Percentiles rank a stretch among this genome's conserved stretches.
Conservation (phyloP, 2,113 vertebrate species). For the Chaetorhynchus papuensis region DNA sequence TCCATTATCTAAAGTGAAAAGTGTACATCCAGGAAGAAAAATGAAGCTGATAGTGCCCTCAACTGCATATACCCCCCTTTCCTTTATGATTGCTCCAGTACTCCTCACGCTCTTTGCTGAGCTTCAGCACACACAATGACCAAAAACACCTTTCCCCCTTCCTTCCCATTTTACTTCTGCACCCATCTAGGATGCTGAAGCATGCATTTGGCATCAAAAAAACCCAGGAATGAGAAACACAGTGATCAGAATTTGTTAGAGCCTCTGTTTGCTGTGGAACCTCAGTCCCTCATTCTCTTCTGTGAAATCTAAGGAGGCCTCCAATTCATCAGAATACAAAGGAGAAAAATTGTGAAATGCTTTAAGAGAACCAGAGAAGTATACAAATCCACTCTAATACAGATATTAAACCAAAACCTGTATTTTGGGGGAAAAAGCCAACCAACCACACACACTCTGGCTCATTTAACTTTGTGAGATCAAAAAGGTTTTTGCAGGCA, state of each 20-base stretch:
- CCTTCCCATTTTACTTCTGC: not conserved
- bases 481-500: not conserved
- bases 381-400: not conserved
- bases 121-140: not conserved
- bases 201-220: not conserved
- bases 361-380: not conserved
- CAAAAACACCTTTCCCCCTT: not conserved
- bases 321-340: not conserved
- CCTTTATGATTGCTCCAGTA: not conserved
- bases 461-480: not conserved
- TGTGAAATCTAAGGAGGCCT: not conserved
- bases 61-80: not conserved
- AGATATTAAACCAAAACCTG: not conserved
- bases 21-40: not conserved
- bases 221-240: not conserved
- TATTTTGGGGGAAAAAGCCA: not conserved
- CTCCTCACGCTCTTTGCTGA: not conserved
- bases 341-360: not conserved
- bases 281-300: not conserved
- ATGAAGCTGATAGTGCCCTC: not conserved
- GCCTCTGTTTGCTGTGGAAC: not conserved
- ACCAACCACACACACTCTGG: not conserved
- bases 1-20: not conserved
- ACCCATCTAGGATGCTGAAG: not conserved
- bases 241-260: not conserved